Base-by-base conservation (phyloP, 1,140 invertebrate species). In the Luehdorfia chinensis region DNA sequence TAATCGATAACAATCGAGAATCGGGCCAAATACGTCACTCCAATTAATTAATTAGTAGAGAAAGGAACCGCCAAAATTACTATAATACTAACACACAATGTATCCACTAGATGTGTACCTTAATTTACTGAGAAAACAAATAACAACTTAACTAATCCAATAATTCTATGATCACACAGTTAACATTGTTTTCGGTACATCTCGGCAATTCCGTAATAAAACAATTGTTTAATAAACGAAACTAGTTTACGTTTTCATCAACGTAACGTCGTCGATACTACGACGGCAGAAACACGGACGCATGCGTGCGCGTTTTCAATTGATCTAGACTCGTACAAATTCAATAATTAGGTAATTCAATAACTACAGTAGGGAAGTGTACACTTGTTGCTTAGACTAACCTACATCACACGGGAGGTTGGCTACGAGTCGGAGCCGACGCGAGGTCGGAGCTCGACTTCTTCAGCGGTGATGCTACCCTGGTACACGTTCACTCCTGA, bases 81-180 rank as follows among this genome's bases (percentile, higher is more conserved):
- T 44, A 54, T 52, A 55, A 60, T 56, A 58, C 47, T 67, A 60
- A 51, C 46, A 55, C 47, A 55, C n/a, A 25, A 37, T 11, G n/a
- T 25, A 25, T 9, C 5, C 1, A 32, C 50, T 63, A 54, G 36
- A 52, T 64, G 57, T 64, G 51, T 33, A 58, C 64, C 60, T 64
- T 64, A 67, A 44, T 27, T n/a, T 64, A 63, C 28, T 60, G 60
- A 60, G 54, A 63, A 55, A 53, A 50, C 44, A 54, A 43, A 37
- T 52, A 47, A 50, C 36, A 32, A 50, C 13, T 47, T 43, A 47
- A 41, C 43, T 55, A 47, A 39, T 13, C n/a, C 15, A 41, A 41
- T 15, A 41, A 25, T 9, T 15, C 19, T 39, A 25, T 27, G 37
- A 41, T 41, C 37, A 41, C 23, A 27, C 37, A 11, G 27, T 11